phyloP scores from a whole-genome alignment of 2,797 vertebrate species.

The Micromesistius poutassou region DNA sequence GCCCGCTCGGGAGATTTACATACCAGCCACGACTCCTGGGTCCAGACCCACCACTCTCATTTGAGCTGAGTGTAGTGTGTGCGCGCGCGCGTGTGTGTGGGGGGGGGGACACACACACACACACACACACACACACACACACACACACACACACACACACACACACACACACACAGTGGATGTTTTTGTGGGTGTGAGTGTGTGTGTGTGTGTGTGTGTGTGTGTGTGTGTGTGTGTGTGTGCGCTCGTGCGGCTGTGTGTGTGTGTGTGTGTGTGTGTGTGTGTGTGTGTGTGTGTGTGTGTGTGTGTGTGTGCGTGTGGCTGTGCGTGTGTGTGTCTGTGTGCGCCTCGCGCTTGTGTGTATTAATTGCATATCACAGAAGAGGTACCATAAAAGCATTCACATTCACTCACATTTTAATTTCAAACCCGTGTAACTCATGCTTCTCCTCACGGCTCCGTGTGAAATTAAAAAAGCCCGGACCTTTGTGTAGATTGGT shows the following conservation, averaged over 20 bases:
- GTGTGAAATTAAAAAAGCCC: neutral
- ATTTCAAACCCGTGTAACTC: slow-evolving; percentile 28
- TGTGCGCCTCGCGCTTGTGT: slow-evolving; percentile 52
- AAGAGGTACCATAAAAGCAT: slow-evolving; percentile 42
- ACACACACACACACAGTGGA: too few species aligned
- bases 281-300: neutral
- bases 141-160: too few species aligned
- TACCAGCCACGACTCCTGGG: slow-evolving; percentile 66
- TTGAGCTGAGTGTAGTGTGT: slow-evolving; percentile 37
- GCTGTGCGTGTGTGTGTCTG: slow-evolving; percentile 7
- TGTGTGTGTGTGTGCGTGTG: neutral
- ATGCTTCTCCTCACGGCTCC: slow-evolving; percentile 21
- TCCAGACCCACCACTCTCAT: slow-evolving; percentile 59
- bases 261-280: too few species aligned
- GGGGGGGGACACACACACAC: too few species aligned
- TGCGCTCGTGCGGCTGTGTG: too few species aligned
- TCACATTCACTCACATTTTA: slow-evolving; percentile 25
- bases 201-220: neutral
- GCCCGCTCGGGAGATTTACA: slow-evolving; percentile 70
- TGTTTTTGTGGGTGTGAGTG: slow-evolving; percentile 20
- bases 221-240: too few species aligned
- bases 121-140: too few species aligned
- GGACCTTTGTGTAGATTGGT: neutral
- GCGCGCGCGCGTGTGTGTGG: neutral
- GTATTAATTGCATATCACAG: slow-evolving; percentile 62